These are phyloP conservation scores for Tricholauxania praeusta DNA, from an alignment of 2,888 invertebrate genomes.

Conservation along the genomic window DNA sequence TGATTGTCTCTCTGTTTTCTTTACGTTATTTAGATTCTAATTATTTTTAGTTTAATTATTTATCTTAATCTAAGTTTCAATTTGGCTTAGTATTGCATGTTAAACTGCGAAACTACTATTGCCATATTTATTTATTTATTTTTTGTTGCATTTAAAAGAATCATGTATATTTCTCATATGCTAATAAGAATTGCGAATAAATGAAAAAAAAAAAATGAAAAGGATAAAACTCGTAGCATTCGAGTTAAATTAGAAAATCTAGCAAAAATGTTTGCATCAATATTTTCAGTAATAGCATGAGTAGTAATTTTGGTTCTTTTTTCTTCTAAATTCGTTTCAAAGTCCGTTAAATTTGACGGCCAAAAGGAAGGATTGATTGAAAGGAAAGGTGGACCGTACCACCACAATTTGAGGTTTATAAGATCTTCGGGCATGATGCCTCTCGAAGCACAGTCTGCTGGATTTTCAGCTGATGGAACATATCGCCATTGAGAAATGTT, in stretches of 20 bases:
- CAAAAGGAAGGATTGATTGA: background rate
- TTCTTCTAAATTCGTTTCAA: slow-evolving; percentile 10
- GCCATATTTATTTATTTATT: too few species aligned
- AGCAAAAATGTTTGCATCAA: slow-evolving; percentile 14
- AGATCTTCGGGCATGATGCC: slow-evolving; percentile 13
- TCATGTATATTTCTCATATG: too few species aligned
- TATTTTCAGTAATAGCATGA: background rate
- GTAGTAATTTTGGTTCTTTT: slow-evolving; percentile 6
- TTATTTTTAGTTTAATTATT: too few species aligned
- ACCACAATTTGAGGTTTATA: slow-evolving; percentile 5
- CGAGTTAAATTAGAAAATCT: slow-evolving; percentile 12
- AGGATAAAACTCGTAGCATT: slow-evolving; percentile 3
- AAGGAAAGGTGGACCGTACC: background rate
- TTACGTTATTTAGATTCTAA: too few species aligned
- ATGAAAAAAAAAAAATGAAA: too few species aligned
- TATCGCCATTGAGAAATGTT: slow-evolving; percentile 23
- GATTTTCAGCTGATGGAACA: slow-evolving; percentile 12
- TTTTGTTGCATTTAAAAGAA: too few species aligned
- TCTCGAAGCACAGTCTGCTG: slow-evolving; percentile 20
- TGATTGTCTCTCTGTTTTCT: too few species aligned
- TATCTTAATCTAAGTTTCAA: too few species aligned
- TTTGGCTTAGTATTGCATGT: too few species aligned
- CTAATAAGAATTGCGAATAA: too few species aligned
- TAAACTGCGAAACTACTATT: too few species aligned
- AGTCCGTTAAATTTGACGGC: background rate